A percentile compares a stretch with the other conserved stretches of the same genome.
Conservation (phyloP, 1,140 invertebrate species). For the Teleogryllus occipitalis region DNA sequence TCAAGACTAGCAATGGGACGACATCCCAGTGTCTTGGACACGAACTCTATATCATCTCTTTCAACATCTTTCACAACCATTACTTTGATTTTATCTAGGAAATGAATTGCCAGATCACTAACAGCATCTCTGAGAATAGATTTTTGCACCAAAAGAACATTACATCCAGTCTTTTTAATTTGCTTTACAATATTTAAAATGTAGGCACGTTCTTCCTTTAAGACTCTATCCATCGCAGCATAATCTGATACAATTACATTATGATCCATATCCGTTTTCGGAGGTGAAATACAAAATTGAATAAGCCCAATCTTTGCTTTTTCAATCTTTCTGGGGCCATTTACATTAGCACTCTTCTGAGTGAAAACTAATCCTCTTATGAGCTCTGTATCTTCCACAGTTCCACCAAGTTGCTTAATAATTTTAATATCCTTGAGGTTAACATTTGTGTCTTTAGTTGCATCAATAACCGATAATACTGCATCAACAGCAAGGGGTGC, state of each 20-base stretch:
- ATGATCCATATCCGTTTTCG: slow-evolving; percentile 99
- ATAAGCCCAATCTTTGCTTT: slow-evolving; percentile 99
- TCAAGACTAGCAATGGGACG: slow-evolving; percentile 96
- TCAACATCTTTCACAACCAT: slow-evolving; percentile 98
- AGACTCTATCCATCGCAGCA: slow-evolving; percentile 95
- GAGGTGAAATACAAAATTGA: slow-evolving; percentile 98
- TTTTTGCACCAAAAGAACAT: slow-evolving; percentile 96
- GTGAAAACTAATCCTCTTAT: slow-evolving; percentile 93
- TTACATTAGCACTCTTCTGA: slow-evolving; percentile 79
- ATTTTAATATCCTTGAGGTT: slow-evolving; percentile 87
- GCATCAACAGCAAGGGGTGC: slow-evolving; percentile 97
- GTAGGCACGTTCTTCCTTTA: slow-evolving; percentile 97
- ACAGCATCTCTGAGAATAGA: slow-evolving; percentile 96
- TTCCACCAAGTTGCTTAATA: slow-evolving; percentile 92
- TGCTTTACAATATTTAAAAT: slow-evolving; percentile 99
- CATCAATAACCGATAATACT: slow-evolving; percentile 77
- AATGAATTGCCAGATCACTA: slow-evolving; percentile 94
- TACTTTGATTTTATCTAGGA: slow-evolving; percentile 98
- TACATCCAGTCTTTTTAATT: slow-evolving; percentile 97
- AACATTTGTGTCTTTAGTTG: slow-evolving; percentile 53
- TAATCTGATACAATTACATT: slow-evolving; percentile 97
- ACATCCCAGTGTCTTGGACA: slow-evolving; percentile 92
- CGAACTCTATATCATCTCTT: slow-evolving; percentile 94
- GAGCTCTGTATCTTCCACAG: slow-evolving; percentile 95
- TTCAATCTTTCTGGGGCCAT: slow-evolving; percentile 87